These are phyloP conservation scores for Plutomurus gul DNA, from an alignment of 1,140 invertebrate species.

Conservation along the genomic window DNA sequence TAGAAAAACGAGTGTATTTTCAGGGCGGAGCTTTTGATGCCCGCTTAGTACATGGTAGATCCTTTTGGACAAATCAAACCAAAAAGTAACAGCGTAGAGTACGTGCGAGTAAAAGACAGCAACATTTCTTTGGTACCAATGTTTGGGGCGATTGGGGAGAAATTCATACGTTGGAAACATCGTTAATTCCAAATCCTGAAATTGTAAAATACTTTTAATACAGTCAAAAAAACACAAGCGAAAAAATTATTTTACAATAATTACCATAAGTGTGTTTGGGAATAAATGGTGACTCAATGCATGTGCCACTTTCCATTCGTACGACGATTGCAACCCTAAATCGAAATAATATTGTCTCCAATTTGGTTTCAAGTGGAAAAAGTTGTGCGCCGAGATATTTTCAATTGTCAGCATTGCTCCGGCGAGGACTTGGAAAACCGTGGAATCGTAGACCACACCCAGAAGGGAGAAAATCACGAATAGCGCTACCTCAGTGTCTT, in stretches of 20 bases:
- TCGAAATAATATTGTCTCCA: slow-evolving; percentile 83
- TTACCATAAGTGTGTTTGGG: slow-evolving; percentile 70
- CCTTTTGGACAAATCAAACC: slow-evolving; percentile 56
- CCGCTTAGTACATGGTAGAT: slow-evolving; percentile 37
- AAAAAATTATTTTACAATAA: background rate
- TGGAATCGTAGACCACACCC: slow-evolving; percentile 24
- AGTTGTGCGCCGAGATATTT: slow-evolving; percentile 74
- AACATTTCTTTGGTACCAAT: slow-evolving; percentile 58
- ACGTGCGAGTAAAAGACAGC: slow-evolving; percentile 62
- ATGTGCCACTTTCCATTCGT: slow-evolving; percentile 65
- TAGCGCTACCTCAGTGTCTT: slow-evolving; percentile 47
- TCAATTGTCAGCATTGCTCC: slow-evolving; percentile 64
- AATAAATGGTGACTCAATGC: slow-evolving; percentile 65
- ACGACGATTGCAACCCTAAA: slow-evolving; percentile 67
- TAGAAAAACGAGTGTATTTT: slow-evolving; percentile 40
- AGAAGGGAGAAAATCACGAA: slow-evolving; percentile 36
- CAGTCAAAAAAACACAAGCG: background rate
- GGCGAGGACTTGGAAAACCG: slow-evolving; percentile 55
- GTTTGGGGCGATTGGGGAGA: slow-evolving; percentile 63
- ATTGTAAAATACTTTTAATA: background rate
- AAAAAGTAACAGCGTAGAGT: slow-evolving; percentile 60
- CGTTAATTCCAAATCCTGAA: slow-evolving; percentile 72
- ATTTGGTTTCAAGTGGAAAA: slow-evolving; percentile 77
- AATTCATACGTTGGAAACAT: slow-evolving; percentile 70
- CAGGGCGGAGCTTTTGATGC: slow-evolving; percentile 42